Percentiles rank a stretch among this genome's conserved stretches.
Evolutionary conservation across 2,113 vertebrate genomes (phyloP).

Genomic region (Lynx canadensis): DNA sequence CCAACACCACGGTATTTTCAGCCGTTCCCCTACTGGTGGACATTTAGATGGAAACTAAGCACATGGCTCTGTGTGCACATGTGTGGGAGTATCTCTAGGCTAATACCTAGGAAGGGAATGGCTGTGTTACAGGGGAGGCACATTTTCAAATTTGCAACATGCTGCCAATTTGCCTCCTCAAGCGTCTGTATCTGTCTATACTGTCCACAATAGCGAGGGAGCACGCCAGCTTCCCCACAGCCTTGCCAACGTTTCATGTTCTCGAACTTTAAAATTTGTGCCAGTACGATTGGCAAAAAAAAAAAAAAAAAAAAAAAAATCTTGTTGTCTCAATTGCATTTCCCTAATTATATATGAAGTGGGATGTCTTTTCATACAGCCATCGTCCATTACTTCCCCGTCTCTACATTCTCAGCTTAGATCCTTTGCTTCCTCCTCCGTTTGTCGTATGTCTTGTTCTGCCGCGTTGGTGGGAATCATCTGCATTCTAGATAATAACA

Average conservation of each 20-base stretch:
- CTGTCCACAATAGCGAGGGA: background rate
- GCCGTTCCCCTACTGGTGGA: background rate
- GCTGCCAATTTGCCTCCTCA: background rate
- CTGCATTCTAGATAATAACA: background rate
- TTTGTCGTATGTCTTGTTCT: background rate
- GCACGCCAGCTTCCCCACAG: background rate
- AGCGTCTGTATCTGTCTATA: background rate
- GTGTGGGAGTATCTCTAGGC: background rate
- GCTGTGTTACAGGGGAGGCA: background rate
- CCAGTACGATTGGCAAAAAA: background rate
- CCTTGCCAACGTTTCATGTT: background rate
- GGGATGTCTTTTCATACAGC: background rate
- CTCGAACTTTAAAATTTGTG: slow-evolving; percentile 2
- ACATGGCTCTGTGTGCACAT: background rate
- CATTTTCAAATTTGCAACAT: background rate
- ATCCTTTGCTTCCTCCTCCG: slow-evolving; percentile 2
- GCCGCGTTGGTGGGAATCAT: background rate
- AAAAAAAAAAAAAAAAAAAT: background rate
- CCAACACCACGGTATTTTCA: background rate
- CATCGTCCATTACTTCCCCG: background rate
- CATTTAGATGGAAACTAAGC: background rate
- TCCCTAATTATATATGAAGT: background rate
- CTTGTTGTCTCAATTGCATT: background rate
- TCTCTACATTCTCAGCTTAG: background rate
- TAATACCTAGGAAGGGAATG: background rate